Evolutionary conservation across 2,113 vertebrate species (phyloP), one percentile per base, ranked within the genome.

Genomic region (Perca flavescens): DNA sequence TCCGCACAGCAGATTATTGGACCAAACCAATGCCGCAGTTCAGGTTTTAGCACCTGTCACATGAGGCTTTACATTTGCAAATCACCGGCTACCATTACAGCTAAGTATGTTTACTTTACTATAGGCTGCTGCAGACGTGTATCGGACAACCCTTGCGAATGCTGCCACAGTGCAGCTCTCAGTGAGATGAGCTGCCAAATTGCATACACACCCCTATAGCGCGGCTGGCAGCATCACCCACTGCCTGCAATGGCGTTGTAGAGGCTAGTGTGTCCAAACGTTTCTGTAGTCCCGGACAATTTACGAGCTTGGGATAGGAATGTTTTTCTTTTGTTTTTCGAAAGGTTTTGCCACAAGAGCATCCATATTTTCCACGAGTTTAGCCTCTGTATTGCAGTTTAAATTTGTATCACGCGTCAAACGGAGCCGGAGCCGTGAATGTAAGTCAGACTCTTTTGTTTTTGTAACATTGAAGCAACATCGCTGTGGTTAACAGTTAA

Each of bases 371-470:
- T 10, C 12, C 28, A 19, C 22, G 62, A 50, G 40, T 79, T 69
- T n/a, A 28, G 28, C 69, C 56, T 49, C 47, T 46, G 89, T 92
- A 85, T 85, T 64, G 63, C 72, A 64, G 68, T 90, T 86, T 82
- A 28, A 28, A 25, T 74, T 79, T 65, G 11, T n/a, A 43, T 64
- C 74, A 61, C 74, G 81, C 84, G 79, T 88, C 79, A 86, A 56
- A 54, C 77, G 84, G 74, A 88, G 86, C 84, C 74, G 58, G 87
- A 93, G 88, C 90, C 88, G 74, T 85, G 88, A 79, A 93, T 91
- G 95, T 96, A 95, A 96, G 95, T 95, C 84, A 72, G 88, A 85
- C 87, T 93, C 93, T 96, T 93, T 94, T 95, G 93, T 95, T 95
- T 94, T 95, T 91, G 77, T 67, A 79, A 86, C 89, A 90, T 80